Percentiles rank a stretch among this genome's conserved stretches.
phyloP scores from a whole-genome alignment of 2,797 vertebrate genomes.

The Acomys russatus region DNA sequence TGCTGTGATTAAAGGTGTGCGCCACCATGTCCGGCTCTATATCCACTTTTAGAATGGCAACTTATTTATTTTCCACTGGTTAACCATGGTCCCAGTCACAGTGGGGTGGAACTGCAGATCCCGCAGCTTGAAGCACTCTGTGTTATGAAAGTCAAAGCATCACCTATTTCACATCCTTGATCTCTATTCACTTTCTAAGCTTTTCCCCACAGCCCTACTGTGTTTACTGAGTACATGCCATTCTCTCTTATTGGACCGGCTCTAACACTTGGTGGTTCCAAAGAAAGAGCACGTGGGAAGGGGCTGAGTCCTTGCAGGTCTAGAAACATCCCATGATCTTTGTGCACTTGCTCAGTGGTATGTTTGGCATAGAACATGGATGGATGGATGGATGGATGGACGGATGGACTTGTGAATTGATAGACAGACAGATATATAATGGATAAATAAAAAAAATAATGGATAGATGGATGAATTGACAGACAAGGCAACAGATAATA shows the following conservation, averaged over 20 bases:
- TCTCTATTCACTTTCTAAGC: neutral
- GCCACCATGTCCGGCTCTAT: too few relatives aligned
- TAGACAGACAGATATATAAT: neutral
- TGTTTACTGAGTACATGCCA: neutral
- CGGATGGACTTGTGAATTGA: too few relatives aligned
- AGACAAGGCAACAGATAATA: neutral
- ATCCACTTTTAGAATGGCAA: constrained; percentile 40
- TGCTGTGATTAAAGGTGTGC: too few relatives aligned
- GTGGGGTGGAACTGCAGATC: neutral
- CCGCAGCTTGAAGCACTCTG: neutral
- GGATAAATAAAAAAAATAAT: neutral
- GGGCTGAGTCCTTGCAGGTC: neutral
- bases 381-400: too few relatives aligned
- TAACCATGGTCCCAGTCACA: neutral
- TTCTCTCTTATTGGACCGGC: neutral
- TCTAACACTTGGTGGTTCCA: neutral
- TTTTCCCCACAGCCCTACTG: neutral
- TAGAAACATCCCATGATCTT: neutral
- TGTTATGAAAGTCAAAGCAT: neutral
- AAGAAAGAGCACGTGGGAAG: neutral
- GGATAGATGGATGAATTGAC: neutral
- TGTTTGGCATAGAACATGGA: neutral
- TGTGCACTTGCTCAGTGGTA: neutral
- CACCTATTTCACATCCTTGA: neutral
- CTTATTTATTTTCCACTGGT: neutral